phyloP scores from a whole-genome alignment of 2,888 invertebrate genomes.

The Cantharis nigra region DNA sequence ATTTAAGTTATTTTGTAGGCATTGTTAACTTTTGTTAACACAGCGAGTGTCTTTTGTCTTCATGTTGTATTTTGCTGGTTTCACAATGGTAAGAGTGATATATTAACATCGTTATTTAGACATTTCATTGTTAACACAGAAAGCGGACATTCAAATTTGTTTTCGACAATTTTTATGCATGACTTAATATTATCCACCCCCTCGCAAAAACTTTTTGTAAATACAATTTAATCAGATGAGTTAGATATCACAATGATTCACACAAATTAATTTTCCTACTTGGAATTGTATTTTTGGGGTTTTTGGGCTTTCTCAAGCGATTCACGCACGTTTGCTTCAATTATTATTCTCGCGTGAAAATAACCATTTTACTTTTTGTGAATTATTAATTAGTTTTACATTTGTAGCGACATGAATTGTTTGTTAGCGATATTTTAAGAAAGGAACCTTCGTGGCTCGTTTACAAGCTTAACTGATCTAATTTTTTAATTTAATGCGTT shows the following conservation, averaged over 20 bases:
- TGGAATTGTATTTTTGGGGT: constrained; percentile 15
- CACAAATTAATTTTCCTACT: constrained; percentile 18
- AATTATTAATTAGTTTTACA: constrained; percentile 24
- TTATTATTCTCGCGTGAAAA: constrained; percentile 22
- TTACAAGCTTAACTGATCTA: background rate
- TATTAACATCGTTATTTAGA: constrained; percentile 28
- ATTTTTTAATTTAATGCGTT: background rate
- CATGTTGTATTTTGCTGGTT: constrained; percentile 26
- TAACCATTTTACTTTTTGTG: constrained; percentile 9
- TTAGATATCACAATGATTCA: background rate
- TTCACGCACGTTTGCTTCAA: constrained; percentile 14
- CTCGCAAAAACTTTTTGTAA: constrained; percentile 13
- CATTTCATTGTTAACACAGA: constrained; percentile 20
- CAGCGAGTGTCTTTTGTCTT: constrained; percentile 20
- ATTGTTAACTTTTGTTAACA: constrained; percentile 26
- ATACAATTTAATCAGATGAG: constrained; percentile 9
- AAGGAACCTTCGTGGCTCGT: background rate
- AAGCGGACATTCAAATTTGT: constrained; percentile 23
- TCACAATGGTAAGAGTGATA: constrained; percentile 25
- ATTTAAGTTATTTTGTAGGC: constrained; percentile 16
- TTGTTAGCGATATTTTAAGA: background rate
- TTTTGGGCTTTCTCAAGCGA: constrained; percentile 17
- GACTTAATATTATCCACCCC: constrained; percentile 15
- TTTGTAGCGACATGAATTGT: background rate
- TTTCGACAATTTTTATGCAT: constrained; percentile 23